Conservation (phyloP, 2,797 vertebrate species). For the Chaenodraco wilsoni region DNA sequence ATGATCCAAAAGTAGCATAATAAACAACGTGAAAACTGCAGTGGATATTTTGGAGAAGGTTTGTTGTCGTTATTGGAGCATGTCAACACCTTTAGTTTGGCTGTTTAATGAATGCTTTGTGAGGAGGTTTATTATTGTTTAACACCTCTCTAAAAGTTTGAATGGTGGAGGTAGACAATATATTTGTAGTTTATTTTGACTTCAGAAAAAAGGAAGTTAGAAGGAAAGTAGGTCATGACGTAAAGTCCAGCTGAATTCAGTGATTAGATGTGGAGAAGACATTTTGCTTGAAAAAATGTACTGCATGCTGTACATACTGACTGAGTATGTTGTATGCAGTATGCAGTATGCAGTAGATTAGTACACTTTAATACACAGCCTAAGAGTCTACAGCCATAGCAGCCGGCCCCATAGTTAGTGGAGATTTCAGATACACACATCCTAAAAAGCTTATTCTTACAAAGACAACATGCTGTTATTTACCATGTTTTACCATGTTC, state of each 20-base stretch:
- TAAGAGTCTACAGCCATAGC: too few relatives aligned
- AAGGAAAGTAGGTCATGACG: background rate
- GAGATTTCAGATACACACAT: too few relatives aligned
- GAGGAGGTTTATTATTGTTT: background rate
- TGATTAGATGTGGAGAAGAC: too few relatives aligned
- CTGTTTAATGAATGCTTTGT: background rate
- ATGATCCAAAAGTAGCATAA: background rate
- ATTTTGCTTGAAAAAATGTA: too few relatives aligned
- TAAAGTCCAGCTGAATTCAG: background rate
- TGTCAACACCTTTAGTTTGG: conserved; percentile 1
- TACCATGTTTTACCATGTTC: too few relatives aligned
- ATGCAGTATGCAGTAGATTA: background rate
- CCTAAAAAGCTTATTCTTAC: too few relatives aligned
- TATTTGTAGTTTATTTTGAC: background rate
- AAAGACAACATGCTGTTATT: too few relatives aligned
- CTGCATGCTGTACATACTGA: background rate
- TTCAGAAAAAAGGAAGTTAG: background rate
- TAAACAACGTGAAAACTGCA: conserved; percentile 1
- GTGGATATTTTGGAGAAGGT: background rate
- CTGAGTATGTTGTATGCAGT: background rate
- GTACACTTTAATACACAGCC: too few relatives aligned
- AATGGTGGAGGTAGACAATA: background rate
- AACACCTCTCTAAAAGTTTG: background rate
- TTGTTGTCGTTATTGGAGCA: background rate
- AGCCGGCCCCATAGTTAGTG: too few relatives aligned